Percentiles rank a stretch among this genome's conserved stretches.
Conservation (phyloP, 2,797 vertebrate species). For the Dicrostonyx torquatus region DNA sequence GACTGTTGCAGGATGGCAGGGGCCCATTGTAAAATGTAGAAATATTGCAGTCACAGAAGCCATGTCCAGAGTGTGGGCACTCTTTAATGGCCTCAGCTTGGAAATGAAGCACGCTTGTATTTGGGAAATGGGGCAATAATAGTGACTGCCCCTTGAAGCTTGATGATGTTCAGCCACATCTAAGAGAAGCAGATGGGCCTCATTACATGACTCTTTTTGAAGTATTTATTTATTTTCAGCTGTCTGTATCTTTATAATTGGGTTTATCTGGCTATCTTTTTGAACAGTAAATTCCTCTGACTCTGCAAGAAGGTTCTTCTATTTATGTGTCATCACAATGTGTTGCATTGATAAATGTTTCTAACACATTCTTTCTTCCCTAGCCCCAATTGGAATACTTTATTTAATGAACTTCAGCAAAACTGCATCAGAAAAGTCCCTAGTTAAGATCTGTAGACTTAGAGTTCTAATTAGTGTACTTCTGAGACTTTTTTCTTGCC, state of each 20-base stretch:
- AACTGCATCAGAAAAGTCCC: neutral
- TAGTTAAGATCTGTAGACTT: neutral
- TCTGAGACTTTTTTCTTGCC: neutral
- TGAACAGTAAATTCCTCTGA: conserved; percentile 10
- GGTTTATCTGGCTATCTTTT: neutral
- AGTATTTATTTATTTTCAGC: neutral
- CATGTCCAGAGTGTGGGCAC: no score
- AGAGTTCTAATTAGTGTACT: conserved; percentile 27
- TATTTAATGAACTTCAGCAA: conserved; percentile 46
- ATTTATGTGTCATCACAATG: neutral
- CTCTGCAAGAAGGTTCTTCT: neutral
- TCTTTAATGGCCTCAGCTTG: neutral
- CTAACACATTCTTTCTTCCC: neutral
- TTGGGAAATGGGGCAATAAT: neutral
- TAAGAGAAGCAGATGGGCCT: neutral
- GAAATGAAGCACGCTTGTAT: neutral
- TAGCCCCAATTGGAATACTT: neutral
- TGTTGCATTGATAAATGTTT: conserved; percentile 6
- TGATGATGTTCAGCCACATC: neutral
- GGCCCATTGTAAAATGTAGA: no score
- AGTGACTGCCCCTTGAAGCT: neutral
- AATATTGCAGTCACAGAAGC: neutral
- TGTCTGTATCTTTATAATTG: neutral
- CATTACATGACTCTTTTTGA: neutral
- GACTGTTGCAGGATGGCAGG: neutral